Base-by-base conservation (phyloP, 2,797 vertebrate genomes). In the Champsocephalus gunnari region DNA sequence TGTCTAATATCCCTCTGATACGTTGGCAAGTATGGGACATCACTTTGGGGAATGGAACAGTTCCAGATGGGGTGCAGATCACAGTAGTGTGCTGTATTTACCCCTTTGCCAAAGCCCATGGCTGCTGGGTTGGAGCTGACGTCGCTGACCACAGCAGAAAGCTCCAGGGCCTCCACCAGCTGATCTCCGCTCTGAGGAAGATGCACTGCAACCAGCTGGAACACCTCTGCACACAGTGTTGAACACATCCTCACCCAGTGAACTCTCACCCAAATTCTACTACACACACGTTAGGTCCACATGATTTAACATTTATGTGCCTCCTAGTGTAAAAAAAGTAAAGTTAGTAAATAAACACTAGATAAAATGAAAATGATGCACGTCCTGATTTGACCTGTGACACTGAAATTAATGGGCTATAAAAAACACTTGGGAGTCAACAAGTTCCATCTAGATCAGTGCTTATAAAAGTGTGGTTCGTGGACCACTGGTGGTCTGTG, bases 121-220 rank as follows among this genome's bases (percentile, higher is more conserved):
- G 87, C 79, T 44, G 92, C 95, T 0, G 95, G 92, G n/a, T 95
- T 96, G 0, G 86, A 64, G 75, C 87, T 91, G 87, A 99, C 80
- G 12, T 92, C 88, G 16, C 76, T 80, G 73, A 97, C 88, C 86
- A 99, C 89, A 24, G 94, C 84, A 6, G 93, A 95, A 2, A 95
- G 0, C 8, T 97, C 96, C 32, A 60, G 87, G 56, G 88, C 90
- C 77, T 97, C 94, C 83, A 96, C 66, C 80, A 96, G 91, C 82
- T 96, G 97, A 51, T 93, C 93, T 16, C 90, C 74, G 12, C 92
- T 93, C 89, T 93, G 96, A 2, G 97, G 92, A 73, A 99, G 90
- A 70, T 93, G 94, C 43, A 97, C 75, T 0, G 96, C 96, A 55
- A 96, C 93, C 84, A 99, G 89, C 66, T 97, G 96, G 93, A 94